phyloP scores from a whole-genome alignment of 2,888 invertebrate genomes.

The Sinodicranocentrus sp. region DNA sequence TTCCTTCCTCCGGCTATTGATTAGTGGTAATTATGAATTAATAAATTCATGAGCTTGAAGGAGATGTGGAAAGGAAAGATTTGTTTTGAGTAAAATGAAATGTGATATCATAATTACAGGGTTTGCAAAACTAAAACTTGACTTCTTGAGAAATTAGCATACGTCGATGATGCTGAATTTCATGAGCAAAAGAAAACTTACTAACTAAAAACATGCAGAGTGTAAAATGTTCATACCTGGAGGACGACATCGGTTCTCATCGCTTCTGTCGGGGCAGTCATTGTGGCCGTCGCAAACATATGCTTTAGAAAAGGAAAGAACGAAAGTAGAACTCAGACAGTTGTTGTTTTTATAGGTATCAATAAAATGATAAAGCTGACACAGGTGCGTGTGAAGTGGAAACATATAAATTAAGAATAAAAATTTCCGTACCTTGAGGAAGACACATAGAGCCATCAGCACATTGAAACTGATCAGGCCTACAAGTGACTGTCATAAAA shows the following conservation, averaged over 20 bases:
- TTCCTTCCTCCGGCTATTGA: slow-evolving; percentile 45
- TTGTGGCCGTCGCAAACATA: slow-evolving; percentile 63
- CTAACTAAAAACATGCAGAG: neutral
- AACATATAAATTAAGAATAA: no score
- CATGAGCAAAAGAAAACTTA: neutral
- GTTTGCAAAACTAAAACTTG: slow-evolving; percentile 3
- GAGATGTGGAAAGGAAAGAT: neutral
- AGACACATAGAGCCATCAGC: slow-evolving; percentile 59
- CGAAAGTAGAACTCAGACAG: no score
- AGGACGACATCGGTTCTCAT: slow-evolving; percentile 38
- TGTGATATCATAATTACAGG: slow-evolving; percentile 50
- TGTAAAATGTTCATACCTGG: slow-evolving; percentile 34
- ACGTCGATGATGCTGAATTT: slow-evolving; percentile 9
- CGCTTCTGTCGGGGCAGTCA: slow-evolving; percentile 57
- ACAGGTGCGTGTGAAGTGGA: neutral
- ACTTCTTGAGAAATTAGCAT: slow-evolving; percentile 9
- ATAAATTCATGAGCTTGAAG: slow-evolving; percentile 46
- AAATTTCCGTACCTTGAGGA: slow-evolving; percentile 42
- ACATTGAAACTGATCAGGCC: slow-evolving; percentile 67
- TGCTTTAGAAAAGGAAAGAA: slow-evolving; percentile 16
- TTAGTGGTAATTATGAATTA: slow-evolving; percentile 58
- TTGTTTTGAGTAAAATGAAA: slow-evolving; percentile 34
- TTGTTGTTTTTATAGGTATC: no score
- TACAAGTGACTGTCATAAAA: slow-evolving; percentile 57
- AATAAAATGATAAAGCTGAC: neutral